Conservation (phyloP, 2,113 vertebrate genomes). For the Sorex araneus region DNA sequence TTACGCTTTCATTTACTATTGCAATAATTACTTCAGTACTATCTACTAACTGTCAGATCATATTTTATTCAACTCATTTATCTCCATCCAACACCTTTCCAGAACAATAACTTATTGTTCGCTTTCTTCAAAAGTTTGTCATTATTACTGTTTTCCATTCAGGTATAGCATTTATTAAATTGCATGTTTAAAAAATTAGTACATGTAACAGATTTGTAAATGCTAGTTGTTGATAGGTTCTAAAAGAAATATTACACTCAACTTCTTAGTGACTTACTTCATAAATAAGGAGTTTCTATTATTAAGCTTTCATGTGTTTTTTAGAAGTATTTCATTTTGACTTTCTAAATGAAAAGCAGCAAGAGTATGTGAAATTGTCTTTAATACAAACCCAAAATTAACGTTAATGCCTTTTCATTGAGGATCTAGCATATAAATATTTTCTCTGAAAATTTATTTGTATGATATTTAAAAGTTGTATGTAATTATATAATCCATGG, state of each 20-base stretch:
- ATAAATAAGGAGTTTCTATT: slow-evolving; percentile 36
- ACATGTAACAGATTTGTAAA: slow-evolving; percentile 8
- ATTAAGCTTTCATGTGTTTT: not conserved
- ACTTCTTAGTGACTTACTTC: slow-evolving; percentile 53
- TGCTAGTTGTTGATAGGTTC: slow-evolving; percentile 51
- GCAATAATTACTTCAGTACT: slow-evolving; percentile 78
- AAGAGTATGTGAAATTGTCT: not conserved
- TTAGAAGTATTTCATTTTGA: slow-evolving; percentile 32
- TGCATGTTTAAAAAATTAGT: slow-evolving; percentile 60
- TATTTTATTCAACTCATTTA: slow-evolving; percentile 80
- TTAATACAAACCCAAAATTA: not conserved
- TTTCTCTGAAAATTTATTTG: not conserved
- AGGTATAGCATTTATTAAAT: slow-evolving; percentile 4
- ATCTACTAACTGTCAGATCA: slow-evolving; percentile 78
- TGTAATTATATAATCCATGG: slow-evolving; percentile 6
- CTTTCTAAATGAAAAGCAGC: slow-evolving; percentile 3
- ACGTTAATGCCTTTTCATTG: slow-evolving; percentile 49
- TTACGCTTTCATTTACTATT: slow-evolving; percentile 69
- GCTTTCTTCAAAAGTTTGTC: slow-evolving; percentile 75
- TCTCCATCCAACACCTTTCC: slow-evolving; percentile 65
- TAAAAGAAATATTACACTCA: not conserved
- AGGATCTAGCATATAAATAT: slow-evolving; percentile 50
- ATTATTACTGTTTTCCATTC: slow-evolving; percentile 65
- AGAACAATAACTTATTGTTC: slow-evolving; percentile 54
- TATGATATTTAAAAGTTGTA: slow-evolving; percentile 17